Base-by-base conservation (phyloP, 2,888 invertebrate species). In the Apocheima hispidaria region DNA sequence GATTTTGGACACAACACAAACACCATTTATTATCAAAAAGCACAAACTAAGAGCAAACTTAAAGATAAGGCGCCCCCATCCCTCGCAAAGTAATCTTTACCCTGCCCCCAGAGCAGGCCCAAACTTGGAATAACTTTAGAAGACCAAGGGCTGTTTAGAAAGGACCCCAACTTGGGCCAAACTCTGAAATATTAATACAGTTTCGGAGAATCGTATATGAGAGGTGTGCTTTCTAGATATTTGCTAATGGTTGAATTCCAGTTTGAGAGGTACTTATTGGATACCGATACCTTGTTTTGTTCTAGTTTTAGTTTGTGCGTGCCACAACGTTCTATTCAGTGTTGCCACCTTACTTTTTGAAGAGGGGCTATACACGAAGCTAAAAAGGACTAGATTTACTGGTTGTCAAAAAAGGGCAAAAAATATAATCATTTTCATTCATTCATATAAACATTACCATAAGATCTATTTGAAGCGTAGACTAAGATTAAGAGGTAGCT, bases 111-210 rank as follows among this genome's bases (percentile, higher is more conserved):
- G 78, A 82, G 69, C 66, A 81, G 81, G 83, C 83, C 82, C 86
- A 83, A 91, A 92, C 89, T 92, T 91, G 89, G 87, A 92, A 92
- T 89, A 92, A 92, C 92, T 92, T 92, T 84, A 73, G 88, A 92
- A 91, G 92, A 90, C 92, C 92, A 92, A 92, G 87, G 92, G 92
- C 92, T 92, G 92, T 92, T 92, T 92, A 86, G 90, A 91, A 91
- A 91, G 92, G 92, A 92, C 90, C 88, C 86, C 77, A 87, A 88
- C 79, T 88, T 86, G 78, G 74, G 74, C 76, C 82, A 77, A 74
- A 74, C 79, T 72, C 84, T 92, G 90, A 91, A 92, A 92, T 92
- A 92, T 92, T 92, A 92, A 92, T 92, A 90, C 89, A 91, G 90
- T 92, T 92, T 89, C 88, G 74, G 74, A 87, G 91, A 90, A 90